These are phyloP conservation scores for Pomacea maculata DNA, from an alignment of 1,140 invertebrate genomes.

Conservation along the genomic window DNA sequence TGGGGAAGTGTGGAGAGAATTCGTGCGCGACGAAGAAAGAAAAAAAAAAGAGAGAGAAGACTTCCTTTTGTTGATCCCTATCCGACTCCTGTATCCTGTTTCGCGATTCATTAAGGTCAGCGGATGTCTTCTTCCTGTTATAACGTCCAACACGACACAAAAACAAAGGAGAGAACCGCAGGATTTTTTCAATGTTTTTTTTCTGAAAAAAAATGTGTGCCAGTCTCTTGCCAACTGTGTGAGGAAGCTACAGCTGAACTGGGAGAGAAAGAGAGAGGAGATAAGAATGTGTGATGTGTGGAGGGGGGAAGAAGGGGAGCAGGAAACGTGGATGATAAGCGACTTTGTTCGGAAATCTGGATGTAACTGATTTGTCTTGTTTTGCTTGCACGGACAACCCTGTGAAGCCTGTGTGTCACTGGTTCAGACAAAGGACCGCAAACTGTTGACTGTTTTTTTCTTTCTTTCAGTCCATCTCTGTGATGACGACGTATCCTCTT, in stretches of 20 bases:
- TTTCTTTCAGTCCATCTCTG: no score
- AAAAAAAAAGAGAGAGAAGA: neutral
- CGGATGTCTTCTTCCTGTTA: neutral
- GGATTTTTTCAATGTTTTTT: neutral
- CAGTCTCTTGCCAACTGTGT: neutral
- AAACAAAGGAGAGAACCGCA: no score
- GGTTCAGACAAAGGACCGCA: no score
- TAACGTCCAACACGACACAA: neutral
- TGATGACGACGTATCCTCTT: no score
- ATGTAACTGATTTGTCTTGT: no score
- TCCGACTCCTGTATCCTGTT: neutral
- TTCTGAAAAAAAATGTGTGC: neutral
- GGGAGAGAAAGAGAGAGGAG: neutral
- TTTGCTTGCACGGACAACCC: no score
- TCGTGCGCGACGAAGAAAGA: neutral
- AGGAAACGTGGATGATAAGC: no score
- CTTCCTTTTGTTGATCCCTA: neutral
- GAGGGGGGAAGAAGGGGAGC: neutral
- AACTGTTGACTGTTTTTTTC: no score
- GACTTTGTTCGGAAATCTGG: no score
- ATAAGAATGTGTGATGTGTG: neutral
- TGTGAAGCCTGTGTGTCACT: no score
- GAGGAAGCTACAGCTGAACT: neutral
- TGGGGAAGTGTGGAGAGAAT: no score
- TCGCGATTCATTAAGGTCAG: neutral